Base-by-base conservation (phyloP, 2,113 vertebrate species). In the Seriola quinqueradiata region DNA sequence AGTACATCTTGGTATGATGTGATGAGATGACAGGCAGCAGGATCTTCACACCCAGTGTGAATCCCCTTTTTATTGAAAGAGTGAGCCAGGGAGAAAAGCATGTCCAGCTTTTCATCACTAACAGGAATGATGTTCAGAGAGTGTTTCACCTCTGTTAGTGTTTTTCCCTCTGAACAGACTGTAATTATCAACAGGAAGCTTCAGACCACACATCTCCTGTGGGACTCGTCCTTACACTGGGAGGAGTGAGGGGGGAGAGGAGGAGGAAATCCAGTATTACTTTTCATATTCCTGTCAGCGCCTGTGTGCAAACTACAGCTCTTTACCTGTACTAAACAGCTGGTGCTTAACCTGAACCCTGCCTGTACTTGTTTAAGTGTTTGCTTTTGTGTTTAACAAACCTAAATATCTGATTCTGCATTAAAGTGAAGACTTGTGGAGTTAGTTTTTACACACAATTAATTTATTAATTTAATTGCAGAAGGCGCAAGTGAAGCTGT, bases 101-200 rank as follows among this genome's bases (percentile, higher is more conserved):
- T 40, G 42, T 70, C 60, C 63, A 70, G 58, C 63, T 61, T 77
- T 40, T 79, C 52, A 44, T 88, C 75, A 12, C 58, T 36, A 63
- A 64, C 58, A 61, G 69, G 64, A 87, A 69, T 59, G 57, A 70
- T 79, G 59, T n/a, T 58, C 40, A 23, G 21, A 50, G 46, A 70
- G 74, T 34, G 16, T 54, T 46, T 74, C 61, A 86, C 80, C 77
- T 81, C 70, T 71, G 48, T 84, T 80, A 57, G 67, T 81, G 71
- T 81, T 67, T 67, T 86, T 75, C 46, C 67, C 55, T 77, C 74
- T 76, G 58, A 75, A 68, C 86, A 81, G 38, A 71, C 83, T 89
- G 83, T 90, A 92, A 92, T 92, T 90, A 92, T 87, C 77, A 82
- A 86, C 83, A 91, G 85, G 89, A 93, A 93, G 76, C 85, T 80